These are phyloP conservation scores for Planiliza haematocheilus DNA, from an alignment of 2,113 vertebrate genomes.

Conservation along the genomic window DNA sequence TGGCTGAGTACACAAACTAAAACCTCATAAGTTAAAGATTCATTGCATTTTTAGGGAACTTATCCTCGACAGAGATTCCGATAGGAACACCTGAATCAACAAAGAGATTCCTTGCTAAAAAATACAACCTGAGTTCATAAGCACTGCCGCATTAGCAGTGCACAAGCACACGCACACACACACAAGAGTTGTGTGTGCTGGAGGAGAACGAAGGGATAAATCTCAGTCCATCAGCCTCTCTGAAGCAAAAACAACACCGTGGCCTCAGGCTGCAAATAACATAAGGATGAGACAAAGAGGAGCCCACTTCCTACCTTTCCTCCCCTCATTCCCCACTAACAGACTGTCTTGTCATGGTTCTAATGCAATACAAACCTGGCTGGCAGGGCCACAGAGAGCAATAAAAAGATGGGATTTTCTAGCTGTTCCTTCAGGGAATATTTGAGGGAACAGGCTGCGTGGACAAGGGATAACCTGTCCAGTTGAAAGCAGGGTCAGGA, in stretches of 20 bases:
- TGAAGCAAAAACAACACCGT: conserved; percentile 50
- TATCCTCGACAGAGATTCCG: background rate
- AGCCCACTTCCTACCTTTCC: conserved; percentile 36
- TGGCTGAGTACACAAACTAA: background rate
- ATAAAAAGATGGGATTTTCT: conserved; percentile 4
- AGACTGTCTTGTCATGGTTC: conserved; percentile 23
- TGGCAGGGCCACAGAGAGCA: conserved; percentile 18
- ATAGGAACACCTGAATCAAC: conserved; percentile 46
- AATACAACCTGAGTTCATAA: conserved; percentile 14
- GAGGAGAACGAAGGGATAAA: conserved; percentile 37
- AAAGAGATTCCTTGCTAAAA: background rate
- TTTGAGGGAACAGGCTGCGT: background rate
- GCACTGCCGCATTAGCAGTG: background rate
- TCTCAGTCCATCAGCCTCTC: conserved; percentile 32
- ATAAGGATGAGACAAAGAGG: conserved; percentile 64
- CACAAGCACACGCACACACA: background rate
- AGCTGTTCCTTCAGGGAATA: conserved; percentile 1
- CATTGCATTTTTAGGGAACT: background rate
- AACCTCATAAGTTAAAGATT: background rate
- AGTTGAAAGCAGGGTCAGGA: conserved; percentile 1
- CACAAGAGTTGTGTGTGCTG: conserved; percentile 33
- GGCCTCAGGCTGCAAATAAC: conserved; percentile 67
- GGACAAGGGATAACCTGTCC: conserved; percentile 19
- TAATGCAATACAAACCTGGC: conserved; percentile 42
- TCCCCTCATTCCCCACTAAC: conserved; percentile 19